phyloP scores from a whole-genome alignment of 2,113 vertebrate genomes.

The Sylvilagus bachmani region DNA sequence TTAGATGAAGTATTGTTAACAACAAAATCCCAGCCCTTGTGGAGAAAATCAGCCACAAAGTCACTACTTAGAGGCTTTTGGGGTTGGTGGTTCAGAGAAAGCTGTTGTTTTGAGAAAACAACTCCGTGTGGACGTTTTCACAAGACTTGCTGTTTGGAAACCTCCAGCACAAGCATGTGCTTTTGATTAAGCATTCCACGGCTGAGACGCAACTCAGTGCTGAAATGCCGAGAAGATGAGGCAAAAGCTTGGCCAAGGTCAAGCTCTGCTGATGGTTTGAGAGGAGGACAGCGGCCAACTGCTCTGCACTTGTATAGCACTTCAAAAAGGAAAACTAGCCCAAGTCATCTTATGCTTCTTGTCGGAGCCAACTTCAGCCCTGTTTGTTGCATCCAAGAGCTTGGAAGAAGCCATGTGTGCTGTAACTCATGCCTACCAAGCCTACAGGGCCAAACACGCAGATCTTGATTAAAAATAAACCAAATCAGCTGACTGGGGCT shows the following conservation, averaged over 20 bases:
- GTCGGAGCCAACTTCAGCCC: slow-evolving; percentile 68
- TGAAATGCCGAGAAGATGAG: slow-evolving; percentile 63
- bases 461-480: slow-evolving; percentile 57
- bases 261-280: slow-evolving; percentile 67
- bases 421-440: neutral
- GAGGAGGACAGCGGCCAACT: slow-evolving; percentile 65
- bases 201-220: slow-evolving; percentile 65
- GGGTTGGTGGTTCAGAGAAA: slow-evolving; percentile 47
- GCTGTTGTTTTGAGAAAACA: slow-evolving; percentile 69
- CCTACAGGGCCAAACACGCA: slow-evolving; percentile 20
- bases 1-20: slow-evolving; percentile 14
- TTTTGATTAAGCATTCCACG: slow-evolving; percentile 79
- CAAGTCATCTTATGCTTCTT: slow-evolving; percentile 66
- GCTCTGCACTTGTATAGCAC: slow-evolving; percentile 68
- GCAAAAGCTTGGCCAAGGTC: slow-evolving; percentile 81
- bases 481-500: neutral
- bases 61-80: neutral
- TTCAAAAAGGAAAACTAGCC: slow-evolving; percentile 68
- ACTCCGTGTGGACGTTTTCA: slow-evolving; percentile 36
- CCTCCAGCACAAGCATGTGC: slow-evolving; percentile 45
- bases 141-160: slow-evolving; percentile 58
- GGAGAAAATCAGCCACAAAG: slow-evolving; percentile 14
- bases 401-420: slow-evolving; percentile 26
- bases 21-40: neutral
- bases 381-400: slow-evolving; percentile 50